These are phyloP conservation scores for Listrodromus nycthemerus DNA, from an alignment of 2,888 invertebrate species.

Conservation along the genomic window DNA sequence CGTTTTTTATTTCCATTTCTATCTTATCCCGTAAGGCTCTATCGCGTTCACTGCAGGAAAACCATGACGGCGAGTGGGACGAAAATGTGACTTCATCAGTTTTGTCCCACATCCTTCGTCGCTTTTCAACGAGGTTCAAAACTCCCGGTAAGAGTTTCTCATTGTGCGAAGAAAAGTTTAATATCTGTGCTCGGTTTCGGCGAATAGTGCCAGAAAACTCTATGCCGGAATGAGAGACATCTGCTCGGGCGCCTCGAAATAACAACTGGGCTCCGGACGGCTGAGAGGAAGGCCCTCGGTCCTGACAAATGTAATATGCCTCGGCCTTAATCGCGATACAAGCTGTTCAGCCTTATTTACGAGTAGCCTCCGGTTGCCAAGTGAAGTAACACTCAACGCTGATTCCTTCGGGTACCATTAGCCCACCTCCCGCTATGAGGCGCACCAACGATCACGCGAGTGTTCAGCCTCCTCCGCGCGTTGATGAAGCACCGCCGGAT, in stretches of 20 bases:
- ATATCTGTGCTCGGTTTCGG: constrained; percentile 60
- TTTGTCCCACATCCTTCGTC: not conserved
- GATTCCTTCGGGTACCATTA: constrained; percentile 70
- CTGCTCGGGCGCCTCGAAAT: constrained; percentile 79
- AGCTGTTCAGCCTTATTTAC: constrained; percentile 77
- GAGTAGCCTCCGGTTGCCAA: constrained; percentile 75
- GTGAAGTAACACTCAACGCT: constrained; percentile 73
- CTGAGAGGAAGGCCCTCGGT: constrained; percentile 47
- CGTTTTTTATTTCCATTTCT: not conserved
- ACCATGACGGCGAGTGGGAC: not conserved
- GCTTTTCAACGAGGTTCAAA: constrained; percentile 46
- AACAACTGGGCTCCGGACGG: constrained; percentile 72
- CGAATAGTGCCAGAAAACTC: constrained; percentile 77
- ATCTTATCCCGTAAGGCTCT: constrained; percentile 1
- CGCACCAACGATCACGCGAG: constrained; percentile 57
- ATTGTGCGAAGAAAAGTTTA: constrained; percentile 47
- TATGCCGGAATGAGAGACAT: constrained; percentile 80
- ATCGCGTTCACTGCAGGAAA: not conserved
- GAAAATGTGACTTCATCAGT: constrained; percentile 10
- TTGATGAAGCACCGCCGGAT: constrained; percentile 58
- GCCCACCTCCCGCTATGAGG: constrained; percentile 40
- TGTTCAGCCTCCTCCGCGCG: constrained; percentile 54
- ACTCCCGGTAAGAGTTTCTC: constrained; percentile 1
- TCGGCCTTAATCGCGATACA: constrained; percentile 82
- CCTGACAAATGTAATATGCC: constrained; percentile 83